A percentile compares a stretch with the other conserved stretches of the same genome.
phyloP scores from a whole-genome alignment of 2,888 invertebrate genomes.

The Nephrotoma flavescens region DNA sequence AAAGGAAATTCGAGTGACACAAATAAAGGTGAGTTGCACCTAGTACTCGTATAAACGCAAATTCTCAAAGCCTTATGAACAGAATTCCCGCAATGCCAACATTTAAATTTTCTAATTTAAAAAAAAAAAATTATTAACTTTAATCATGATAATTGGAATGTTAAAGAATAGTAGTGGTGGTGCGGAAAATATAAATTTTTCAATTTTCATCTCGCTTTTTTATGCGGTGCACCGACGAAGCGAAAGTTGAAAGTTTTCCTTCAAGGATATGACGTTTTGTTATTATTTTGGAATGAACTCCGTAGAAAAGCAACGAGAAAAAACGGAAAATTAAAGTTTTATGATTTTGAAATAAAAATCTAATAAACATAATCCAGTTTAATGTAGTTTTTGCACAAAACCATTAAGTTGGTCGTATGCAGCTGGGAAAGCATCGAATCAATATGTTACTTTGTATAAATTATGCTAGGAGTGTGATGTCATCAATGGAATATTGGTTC shows the following conservation, averaged over 20 bases:
- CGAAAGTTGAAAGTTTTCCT: not conserved
- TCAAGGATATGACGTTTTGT: not conserved
- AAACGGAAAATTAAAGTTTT: not conserved
- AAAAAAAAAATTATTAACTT: not conserved
- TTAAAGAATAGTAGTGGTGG: not conserved
- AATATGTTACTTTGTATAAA: not conserved
- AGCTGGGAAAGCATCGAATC: not conserved
- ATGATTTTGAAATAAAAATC: not conserved
- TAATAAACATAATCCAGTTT: not conserved
- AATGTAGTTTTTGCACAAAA: not conserved
- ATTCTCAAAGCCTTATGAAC: not conserved
- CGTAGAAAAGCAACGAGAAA: not conserved
- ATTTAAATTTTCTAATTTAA: not conserved
- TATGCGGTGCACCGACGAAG: not conserved
- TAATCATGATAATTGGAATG: not conserved
- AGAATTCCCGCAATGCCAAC: not conserved
- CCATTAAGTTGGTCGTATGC: not conserved
- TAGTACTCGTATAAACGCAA: not conserved
- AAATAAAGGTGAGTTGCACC: not conserved
- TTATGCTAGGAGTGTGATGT: not conserved
- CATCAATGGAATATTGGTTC: not conserved
- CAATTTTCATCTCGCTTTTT: not conserved
- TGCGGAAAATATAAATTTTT: not conserved
- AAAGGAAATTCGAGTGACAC: not conserved
- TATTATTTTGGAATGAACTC: not conserved